Percentiles rank a stretch among this genome's conserved stretches.
These are phyloP conservation scores for Prinia subflava DNA, from an alignment of 2,113 vertebrate genomes.

Conservation along the genomic window DNA sequence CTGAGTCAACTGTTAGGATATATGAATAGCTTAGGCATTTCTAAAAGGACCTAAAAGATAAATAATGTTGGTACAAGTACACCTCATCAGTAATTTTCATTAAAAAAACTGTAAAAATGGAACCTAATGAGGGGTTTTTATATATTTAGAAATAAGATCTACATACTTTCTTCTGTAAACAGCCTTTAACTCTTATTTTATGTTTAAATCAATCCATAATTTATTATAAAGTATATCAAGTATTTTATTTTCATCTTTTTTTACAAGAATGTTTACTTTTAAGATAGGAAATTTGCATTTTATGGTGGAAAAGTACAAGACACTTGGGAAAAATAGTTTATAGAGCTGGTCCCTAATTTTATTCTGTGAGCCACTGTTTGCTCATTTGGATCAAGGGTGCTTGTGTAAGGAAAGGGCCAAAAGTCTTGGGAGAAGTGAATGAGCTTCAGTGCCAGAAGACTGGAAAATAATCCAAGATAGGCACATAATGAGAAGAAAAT, in stretches of 20 bases:
- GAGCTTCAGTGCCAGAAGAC: background rate
- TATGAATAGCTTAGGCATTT: background rate
- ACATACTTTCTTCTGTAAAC: background rate
- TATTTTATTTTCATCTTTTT: background rate
- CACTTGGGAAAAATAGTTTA: background rate
- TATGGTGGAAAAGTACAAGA: background rate
- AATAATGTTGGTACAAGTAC: background rate
- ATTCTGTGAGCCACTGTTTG: background rate
- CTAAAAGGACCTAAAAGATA: background rate
- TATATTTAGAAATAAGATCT: background rate
- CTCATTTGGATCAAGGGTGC: background rate
- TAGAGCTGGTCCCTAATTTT: background rate
- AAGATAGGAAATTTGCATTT: background rate
- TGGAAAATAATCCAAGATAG: background rate
- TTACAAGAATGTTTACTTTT: background rate
- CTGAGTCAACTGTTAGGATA: background rate
- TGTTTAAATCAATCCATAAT: background rate
- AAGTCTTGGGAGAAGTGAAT: background rate
- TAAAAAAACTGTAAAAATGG: background rate
- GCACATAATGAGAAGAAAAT: background rate
- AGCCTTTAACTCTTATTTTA: background rate
- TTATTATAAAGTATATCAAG: background rate
- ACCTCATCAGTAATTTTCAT: background rate
- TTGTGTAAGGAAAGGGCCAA: background rate
- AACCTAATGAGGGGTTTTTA: background rate